Percentiles rank a stretch among this genome's conserved stretches.
Evolutionary conservation across 2,888 invertebrate species (phyloP).

Genomic region (Amphiduros pacificus): DNA sequence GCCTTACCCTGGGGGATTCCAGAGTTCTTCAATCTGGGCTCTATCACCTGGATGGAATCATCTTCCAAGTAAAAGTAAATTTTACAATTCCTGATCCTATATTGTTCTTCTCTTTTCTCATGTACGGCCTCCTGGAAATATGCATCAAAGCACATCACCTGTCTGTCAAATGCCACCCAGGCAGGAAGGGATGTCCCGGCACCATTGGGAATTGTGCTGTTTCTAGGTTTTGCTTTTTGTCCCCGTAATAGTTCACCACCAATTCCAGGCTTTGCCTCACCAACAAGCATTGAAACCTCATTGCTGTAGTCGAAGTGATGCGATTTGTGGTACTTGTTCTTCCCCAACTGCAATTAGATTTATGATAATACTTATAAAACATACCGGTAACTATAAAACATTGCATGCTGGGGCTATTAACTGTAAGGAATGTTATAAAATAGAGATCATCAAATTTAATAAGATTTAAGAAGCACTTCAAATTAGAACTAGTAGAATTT

Average conservation of each 20-base stretch:
- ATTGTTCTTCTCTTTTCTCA: constrained; percentile 71
- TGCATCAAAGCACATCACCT: constrained; percentile 77
- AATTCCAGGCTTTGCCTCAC: constrained; percentile 68
- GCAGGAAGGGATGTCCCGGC: constrained; percentile 76
- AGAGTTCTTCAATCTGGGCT: constrained; percentile 80
- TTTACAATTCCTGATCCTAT: constrained; percentile 76
- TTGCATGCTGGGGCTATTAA: too few relatives aligned
- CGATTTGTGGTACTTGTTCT: constrained; percentile 68
- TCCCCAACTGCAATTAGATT: constrained; percentile 64
- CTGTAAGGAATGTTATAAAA: too few relatives aligned
- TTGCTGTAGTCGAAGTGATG: constrained; percentile 67
- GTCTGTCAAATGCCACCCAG: constrained; percentile 87
- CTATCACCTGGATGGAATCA: constrained; percentile 84
- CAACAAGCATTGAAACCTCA: constrained; percentile 62
- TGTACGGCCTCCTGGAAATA: constrained; percentile 80
- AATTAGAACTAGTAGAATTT: not conserved
- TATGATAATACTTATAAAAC: not conserved
- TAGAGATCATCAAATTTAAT: too few relatives aligned
- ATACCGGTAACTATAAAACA: too few relatives aligned
- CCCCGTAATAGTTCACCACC: constrained; percentile 66
- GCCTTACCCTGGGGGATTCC: constrained; percentile 79
- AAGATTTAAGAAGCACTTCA: too few relatives aligned
- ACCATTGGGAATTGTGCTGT: constrained; percentile 75
- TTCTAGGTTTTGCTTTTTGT: constrained; percentile 64
- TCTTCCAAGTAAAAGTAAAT: constrained; percentile 88